Evolutionary conservation across 30 jellyfish, hydroid and myxozoan genomes (phyloP).

Genomic region (Turritopsis rubra): DNA sequence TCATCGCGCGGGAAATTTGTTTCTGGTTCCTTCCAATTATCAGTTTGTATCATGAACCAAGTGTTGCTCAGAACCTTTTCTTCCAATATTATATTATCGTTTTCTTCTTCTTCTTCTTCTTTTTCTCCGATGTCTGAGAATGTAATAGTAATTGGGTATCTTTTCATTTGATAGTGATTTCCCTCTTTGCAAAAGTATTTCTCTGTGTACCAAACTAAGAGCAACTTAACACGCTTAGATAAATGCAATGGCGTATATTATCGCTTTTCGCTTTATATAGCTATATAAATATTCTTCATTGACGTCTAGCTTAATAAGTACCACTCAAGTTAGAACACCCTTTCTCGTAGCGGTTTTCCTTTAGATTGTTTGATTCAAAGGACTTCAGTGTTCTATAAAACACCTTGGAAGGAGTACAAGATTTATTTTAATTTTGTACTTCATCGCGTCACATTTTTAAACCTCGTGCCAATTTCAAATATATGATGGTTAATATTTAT

Average conservation of each 20-base stretch:
- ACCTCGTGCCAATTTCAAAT: not conserved
- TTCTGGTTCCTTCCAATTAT: not conserved
- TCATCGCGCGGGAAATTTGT: not conserved
- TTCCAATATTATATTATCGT: not conserved
- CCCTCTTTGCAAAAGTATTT: not conserved
- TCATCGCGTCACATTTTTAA: not conserved
- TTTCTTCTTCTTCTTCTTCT: not conserved
- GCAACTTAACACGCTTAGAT: not conserved
- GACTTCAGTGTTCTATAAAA: not conserved
- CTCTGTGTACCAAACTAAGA: not conserved
- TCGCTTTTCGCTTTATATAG: not conserved
- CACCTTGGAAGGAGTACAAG: not conserved
- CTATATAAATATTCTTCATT: not conserved
- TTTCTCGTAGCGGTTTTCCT: not conserved
- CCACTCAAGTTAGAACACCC: not conserved
- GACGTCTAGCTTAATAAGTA: not conserved
- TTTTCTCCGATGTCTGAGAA: not conserved
- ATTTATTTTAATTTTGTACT: not conserved
- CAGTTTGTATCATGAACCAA: not conserved
- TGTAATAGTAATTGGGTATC: not conserved
- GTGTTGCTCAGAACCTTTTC: not conserved
- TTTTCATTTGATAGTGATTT: not conserved
- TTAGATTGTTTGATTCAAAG: not conserved
- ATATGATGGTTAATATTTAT: not conserved
- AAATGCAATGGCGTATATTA: not conserved